Evolutionary conservation across 2,888 invertebrate genomes (phyloP).

Genomic region (Camponotus fellah): DNA sequence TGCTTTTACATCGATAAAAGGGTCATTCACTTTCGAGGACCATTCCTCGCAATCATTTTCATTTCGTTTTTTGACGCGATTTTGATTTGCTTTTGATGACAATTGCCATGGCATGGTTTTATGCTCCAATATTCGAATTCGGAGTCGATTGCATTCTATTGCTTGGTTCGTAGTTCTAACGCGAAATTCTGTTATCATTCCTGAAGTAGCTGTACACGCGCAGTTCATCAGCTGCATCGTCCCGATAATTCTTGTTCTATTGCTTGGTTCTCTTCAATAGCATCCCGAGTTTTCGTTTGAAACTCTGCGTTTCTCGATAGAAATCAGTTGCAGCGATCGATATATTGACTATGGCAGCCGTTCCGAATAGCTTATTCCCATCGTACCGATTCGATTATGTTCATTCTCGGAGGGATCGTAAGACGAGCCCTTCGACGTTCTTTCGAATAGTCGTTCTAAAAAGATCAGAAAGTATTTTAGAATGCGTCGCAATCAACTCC

Average conservation of each 20-base stretch:
- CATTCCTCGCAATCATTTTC: neutral
- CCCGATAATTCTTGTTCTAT: conserved; percentile 24
- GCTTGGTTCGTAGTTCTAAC: neutral
- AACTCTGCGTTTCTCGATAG: conserved; percentile 51
- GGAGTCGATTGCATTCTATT: neutral
- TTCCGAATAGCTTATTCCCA: conserved; percentile 61
- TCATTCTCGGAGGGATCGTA: conserved; percentile 53
- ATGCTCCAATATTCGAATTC: neutral
- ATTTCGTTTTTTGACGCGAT: neutral
- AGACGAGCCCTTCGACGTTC: conserved; percentile 4
- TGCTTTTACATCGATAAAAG: neutral
- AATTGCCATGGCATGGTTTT: neutral
- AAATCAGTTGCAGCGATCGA: conserved; percentile 50
- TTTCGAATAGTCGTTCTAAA: conserved; percentile 32
- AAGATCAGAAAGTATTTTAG: conserved; percentile 54
- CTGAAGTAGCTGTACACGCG: neutral
- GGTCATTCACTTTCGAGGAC: neutral
- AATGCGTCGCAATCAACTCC: conserved; percentile 58
- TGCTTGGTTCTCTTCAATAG: conserved; percentile 19
- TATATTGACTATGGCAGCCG: conserved; percentile 30
- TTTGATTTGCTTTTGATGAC: neutral
- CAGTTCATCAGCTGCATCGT: conserved; percentile 20
- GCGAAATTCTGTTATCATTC: conserved; percentile 2
- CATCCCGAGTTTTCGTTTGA: conserved; percentile 21
- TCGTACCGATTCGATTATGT: conserved; percentile 62